Conservation (phyloP, 1,140 invertebrate genomes). For the Hyphantria cunea region DNA sequence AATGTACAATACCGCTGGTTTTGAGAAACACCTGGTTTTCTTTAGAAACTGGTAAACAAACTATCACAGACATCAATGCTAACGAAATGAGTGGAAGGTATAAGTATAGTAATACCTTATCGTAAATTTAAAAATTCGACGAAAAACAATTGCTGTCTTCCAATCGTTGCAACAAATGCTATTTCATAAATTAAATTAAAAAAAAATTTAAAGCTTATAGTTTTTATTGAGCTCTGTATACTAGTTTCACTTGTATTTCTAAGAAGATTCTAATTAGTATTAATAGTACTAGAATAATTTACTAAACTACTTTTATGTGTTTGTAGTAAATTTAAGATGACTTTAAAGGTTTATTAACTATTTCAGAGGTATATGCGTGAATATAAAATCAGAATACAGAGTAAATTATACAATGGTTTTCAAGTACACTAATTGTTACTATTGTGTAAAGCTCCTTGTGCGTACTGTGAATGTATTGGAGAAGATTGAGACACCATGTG, state of each 20-base stretch:
- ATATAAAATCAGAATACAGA: conserved; percentile 87
- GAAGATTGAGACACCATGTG: conserved; percentile 93
- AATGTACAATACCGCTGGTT: conserved; percentile 87
- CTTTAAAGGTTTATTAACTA: conserved; percentile 9
- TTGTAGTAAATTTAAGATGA: no score
- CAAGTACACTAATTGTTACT: conserved; percentile 87
- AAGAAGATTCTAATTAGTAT: no score
- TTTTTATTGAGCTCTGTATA: no score
- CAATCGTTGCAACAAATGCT: no score
- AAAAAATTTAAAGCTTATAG: no score
- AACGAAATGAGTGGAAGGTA: conserved; percentile 86
- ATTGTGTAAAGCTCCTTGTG: conserved; percentile 92
- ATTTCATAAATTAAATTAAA: no score
- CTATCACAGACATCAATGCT: conserved; percentile 91
- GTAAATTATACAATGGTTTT: conserved; percentile 95
- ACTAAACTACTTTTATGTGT: no score
- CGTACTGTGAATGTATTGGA: conserved; percentile 95
- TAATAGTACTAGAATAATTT: no score
- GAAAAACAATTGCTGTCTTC: no score
- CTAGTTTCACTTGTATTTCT: no score
- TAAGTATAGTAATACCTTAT: conserved; percentile 19
- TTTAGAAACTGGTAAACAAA: conserved; percentile 93
- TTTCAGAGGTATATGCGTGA: conserved; percentile 86
- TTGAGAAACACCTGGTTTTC: conserved; percentile 95
- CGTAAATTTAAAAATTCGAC: no score